A percentile compares a stretch with the other conserved stretches of the same genome.
Conservation (phyloP, 2,113 vertebrate species). For the Irena cyanogastra region DNA sequence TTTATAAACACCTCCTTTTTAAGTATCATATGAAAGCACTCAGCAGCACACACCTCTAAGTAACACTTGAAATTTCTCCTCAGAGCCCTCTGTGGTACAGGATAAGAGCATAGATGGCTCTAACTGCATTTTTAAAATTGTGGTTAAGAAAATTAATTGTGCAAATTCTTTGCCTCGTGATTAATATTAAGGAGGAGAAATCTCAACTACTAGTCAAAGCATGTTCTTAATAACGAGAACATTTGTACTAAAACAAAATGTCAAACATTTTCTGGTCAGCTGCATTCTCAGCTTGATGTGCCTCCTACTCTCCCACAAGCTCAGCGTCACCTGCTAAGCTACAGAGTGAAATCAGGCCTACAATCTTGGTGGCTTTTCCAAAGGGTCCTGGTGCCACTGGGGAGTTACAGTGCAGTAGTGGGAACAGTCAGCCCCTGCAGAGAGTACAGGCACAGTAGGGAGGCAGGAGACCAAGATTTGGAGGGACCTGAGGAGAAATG, state of each 20-base stretch:
- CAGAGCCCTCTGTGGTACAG: background rate
- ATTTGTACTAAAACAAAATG: conserved; percentile 57
- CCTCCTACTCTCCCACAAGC: conserved; percentile 49
- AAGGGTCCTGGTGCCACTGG: background rate
- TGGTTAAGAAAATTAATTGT: background rate
- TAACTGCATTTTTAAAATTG: background rate
- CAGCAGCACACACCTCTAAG: background rate
- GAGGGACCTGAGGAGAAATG: background rate
- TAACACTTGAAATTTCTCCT: background rate
- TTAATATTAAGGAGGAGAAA: conserved; percentile 37
- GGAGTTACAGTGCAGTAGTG: background rate
- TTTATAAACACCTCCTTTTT: background rate
- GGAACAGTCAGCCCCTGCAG: background rate
- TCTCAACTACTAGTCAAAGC: conserved; percentile 7
- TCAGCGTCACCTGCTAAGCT: background rate
- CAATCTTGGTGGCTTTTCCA: background rate
- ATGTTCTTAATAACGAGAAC: conserved; percentile 47
- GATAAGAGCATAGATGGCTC: background rate
- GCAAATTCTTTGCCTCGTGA: background rate
- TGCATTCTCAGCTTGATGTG: conserved; percentile 54
- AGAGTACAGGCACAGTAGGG: background rate
- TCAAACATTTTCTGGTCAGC: conserved; percentile 48
- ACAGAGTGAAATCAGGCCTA: background rate
- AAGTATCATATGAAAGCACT: background rate
- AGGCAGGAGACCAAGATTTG: accelerated